A percentile compares a stretch with the other conserved stretches of the same genome.
phyloP scores from a whole-genome alignment of 64 coral and sea anemone genomes.

The Stichodactyla helianthus region DNA sequence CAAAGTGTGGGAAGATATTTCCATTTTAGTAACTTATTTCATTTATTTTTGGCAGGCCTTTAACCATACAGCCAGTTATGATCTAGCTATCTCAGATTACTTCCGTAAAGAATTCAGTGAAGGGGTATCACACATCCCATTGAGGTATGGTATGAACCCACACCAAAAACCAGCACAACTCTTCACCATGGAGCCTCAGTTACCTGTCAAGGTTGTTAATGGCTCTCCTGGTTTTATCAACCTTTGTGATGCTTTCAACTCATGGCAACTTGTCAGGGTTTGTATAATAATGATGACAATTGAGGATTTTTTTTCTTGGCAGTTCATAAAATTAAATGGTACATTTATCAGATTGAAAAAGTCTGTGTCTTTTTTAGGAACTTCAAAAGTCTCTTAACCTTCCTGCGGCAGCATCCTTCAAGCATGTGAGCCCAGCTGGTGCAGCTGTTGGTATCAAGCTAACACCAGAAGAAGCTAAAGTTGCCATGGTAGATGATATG shows the following conservation, averaged over 20 bases:
- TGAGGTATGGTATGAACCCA: conserved; percentile 96
- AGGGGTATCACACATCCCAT: conserved; percentile 77
- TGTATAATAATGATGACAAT: neutral
- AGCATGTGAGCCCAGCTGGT: conserved; percentile 96
- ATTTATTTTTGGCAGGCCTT: conserved; percentile 55
- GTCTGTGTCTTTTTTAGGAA: conserved; percentile 47
- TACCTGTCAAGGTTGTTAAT: conserved; percentile 90
- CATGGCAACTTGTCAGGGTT: conserved; percentile 91
- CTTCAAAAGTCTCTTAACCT: conserved; percentile 65
- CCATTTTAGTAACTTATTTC: neutral
- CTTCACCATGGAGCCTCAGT: conserved; percentile 67
- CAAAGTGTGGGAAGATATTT: too few species aligned
- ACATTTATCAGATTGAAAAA: neutral
- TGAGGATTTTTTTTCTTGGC: too few species aligned
- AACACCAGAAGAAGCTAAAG: conserved; percentile 75
- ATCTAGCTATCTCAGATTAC: conserved; percentile 94
- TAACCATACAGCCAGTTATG: conserved; percentile 88
- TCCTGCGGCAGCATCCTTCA: conserved; percentile 94
- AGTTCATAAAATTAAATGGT: too few species aligned
- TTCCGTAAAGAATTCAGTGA: conserved; percentile 89
- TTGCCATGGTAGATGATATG: conserved; percentile 96
- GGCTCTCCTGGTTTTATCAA: conserved; percentile 96
- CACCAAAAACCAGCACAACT: conserved; percentile 94
- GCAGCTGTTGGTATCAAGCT: conserved; percentile 78
- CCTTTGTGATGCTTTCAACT: conserved; percentile 97